Evolutionary conservation across 2,113 vertebrate species (phyloP).

Genomic region (Bos indicus): DNA sequence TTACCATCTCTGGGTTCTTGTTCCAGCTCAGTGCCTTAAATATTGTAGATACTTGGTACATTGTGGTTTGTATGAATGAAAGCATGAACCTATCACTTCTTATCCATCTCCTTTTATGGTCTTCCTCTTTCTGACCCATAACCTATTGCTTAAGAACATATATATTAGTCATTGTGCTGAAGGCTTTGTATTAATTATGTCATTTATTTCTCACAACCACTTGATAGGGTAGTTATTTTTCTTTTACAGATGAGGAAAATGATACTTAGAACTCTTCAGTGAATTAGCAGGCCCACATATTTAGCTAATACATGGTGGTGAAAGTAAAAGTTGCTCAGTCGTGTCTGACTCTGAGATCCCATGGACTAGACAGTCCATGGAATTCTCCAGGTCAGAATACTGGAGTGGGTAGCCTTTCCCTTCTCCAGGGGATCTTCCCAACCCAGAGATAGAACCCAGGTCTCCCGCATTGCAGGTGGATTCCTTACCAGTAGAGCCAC

Average conservation of each 20-base stretch:
- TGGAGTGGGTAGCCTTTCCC: neutral
- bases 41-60: neutral
- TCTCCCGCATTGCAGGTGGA: neutral
- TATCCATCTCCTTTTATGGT: neutral
- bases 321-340: neutral
- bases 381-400: neutral
- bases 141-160: neutral
- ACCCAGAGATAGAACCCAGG: neutral
- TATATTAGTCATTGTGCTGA: neutral
- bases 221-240: neutral
- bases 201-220: neutral
- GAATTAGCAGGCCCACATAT: neutral
- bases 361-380: neutral
- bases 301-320: neutral
- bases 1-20: neutral
- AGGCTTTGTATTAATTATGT: neutral
- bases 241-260: conserved; percentile 10
- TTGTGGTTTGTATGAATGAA: neutral
- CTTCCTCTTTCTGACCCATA: neutral
- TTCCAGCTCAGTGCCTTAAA: neutral
- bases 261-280: neutral
- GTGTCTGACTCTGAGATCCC: neutral
- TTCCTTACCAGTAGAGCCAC: neutral
- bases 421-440: neutral
- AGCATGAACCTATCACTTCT: neutral